These are phyloP conservation scores for Notiomystis cincta DNA, from an alignment of 2,113 vertebrate species.

Conservation along the genomic window DNA sequence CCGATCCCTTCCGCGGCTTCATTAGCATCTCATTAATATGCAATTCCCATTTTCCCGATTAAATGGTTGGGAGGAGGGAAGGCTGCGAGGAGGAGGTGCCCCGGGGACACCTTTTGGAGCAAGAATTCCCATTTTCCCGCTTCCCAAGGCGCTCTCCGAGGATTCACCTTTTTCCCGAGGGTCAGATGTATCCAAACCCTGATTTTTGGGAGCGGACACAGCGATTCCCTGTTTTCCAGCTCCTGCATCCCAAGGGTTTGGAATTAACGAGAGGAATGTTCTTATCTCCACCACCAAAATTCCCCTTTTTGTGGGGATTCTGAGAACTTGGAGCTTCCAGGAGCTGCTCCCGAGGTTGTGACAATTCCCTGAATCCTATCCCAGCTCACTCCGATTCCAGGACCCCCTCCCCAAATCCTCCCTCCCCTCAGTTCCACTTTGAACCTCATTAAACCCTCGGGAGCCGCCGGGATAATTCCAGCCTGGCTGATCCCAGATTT, in stretches of 20 bases:
- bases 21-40: constrained; percentile 13
- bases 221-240: not conserved
- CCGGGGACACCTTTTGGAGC: not conserved
- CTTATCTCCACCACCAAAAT: not conserved
- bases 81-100: not conserved
- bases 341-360: not conserved
- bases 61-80: not conserved
- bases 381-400: not conserved
- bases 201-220: not conserved
- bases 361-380: not conserved
- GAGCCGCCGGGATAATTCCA: not conserved
- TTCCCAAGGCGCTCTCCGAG: not conserved
- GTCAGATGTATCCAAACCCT: not conserved
- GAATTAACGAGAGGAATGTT: not conserved
- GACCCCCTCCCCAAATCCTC: not conserved
- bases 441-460: not conserved
- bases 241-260: not conserved
- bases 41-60: not conserved
- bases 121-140: not conserved
- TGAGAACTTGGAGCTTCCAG: not conserved
- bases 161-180: not conserved
- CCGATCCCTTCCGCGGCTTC: not conserved
- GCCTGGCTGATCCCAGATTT: constrained; percentile 23
- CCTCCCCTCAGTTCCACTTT: not conserved
- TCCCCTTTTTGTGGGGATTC: not conserved